phyloP scores from a whole-genome alignment of 2,797 vertebrate species.

The Gymnodraco acuticeps region DNA sequence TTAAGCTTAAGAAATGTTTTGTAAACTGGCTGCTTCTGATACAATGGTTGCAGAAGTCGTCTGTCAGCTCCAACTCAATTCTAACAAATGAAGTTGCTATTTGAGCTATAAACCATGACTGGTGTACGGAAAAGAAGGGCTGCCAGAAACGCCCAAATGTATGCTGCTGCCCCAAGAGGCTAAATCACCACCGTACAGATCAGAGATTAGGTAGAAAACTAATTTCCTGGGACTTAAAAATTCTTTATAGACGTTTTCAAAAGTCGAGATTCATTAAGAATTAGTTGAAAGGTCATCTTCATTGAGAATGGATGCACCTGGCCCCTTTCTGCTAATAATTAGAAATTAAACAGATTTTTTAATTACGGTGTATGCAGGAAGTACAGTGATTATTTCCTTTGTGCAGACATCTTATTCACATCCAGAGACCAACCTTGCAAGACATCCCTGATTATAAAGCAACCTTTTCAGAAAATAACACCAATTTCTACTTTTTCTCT shows the following conservation, averaged over 20 bases:
- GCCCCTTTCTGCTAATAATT: not conserved
- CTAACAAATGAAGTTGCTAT: too few relatives aligned
- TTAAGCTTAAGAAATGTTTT: too few relatives aligned
- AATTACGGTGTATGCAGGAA: slow-evolving; percentile 1
- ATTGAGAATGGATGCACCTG: not conserved
- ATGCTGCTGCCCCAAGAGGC: too few relatives aligned
- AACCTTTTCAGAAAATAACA: slow-evolving; percentile 55
- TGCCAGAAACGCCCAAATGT: too few relatives aligned
- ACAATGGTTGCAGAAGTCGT: too few relatives aligned
- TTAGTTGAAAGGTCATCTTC: not conserved
- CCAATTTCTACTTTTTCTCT: slow-evolving; percentile 46
- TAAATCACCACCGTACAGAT: too few relatives aligned
- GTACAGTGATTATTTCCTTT: not conserved
- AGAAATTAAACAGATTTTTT: not conserved
- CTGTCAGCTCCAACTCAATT: too few relatives aligned
- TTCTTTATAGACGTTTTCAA: not conserved
- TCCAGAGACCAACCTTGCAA: slow-evolving; percentile 27
- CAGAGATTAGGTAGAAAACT: not conserved
- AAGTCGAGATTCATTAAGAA: not conserved
- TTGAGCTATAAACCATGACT: too few relatives aligned
- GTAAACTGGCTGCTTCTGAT: too few relatives aligned
- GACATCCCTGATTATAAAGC: slow-evolving; percentile 39
- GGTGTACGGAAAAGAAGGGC: too few relatives aligned
- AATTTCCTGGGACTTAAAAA: not conserved
- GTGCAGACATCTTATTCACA: slow-evolving; percentile 3